phyloP scores from a whole-genome alignment of 2,797 vertebrate genomes.

The Sebastes cheni region DNA sequence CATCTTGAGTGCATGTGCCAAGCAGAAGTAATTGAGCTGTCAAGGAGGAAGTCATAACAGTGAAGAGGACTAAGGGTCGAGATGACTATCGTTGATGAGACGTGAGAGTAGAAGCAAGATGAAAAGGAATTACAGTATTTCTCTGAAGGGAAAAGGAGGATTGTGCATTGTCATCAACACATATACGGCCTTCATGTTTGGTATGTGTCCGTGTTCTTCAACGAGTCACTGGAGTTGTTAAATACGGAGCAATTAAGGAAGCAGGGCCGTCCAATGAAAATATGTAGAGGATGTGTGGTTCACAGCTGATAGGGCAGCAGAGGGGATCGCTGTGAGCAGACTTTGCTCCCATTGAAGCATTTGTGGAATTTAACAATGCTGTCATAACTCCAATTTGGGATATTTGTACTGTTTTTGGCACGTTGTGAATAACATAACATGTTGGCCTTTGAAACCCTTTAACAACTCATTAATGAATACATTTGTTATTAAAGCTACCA shows the following conservation, averaged over 20 bases:
- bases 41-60: conserved; percentile 59
- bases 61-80: conserved; percentile 43
- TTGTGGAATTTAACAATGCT: conserved; percentile 1
- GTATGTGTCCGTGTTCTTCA: background rate
- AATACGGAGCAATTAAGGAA: conserved; percentile 61
- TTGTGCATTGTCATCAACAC: background rate
- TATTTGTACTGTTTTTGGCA: background rate
- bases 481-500: background rate
- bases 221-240: conserved; percentile 5
- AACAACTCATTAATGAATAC: background rate
- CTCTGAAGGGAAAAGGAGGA: background rate
- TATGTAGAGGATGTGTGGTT: conserved; percentile 60
- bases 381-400: background rate
- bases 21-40: conserved; percentile 47
- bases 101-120: background rate
- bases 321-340: background rate
- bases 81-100: background rate
- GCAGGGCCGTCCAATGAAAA: conserved; percentile 57
- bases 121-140: background rate
- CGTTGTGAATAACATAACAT: background rate
- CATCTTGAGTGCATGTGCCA: background rate
- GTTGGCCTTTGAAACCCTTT: background rate
- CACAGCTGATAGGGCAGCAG: conserved; percentile 21
- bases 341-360: conserved; percentile 27
- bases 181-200: background rate